Evolutionary conservation across 2,888 invertebrate species (phyloP), one percentile per base, ranked within the genome.

Genomic region (Molorchus minor): DNA sequence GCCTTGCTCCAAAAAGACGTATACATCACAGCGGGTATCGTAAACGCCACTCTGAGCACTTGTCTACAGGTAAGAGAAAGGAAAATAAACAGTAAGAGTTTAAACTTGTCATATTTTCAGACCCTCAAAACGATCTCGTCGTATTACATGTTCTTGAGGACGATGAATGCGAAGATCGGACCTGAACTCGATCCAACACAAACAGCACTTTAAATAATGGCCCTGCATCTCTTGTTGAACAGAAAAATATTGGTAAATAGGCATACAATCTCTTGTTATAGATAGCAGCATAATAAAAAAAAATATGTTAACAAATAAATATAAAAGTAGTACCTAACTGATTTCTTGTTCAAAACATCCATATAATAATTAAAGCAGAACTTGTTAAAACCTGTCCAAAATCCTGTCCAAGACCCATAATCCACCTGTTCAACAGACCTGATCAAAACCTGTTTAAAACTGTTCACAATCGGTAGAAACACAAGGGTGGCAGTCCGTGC

Each of bases 141-240:
- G 4, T 53, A 43, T 35, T 53, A 53, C 16, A 53, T 41, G 43
- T 53, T 53, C 35, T 33, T 53, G n/a, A 19, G 12, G 8, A 53
- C 53, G 12, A 12, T 53, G 8, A 33, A 30, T 2, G 40, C 15
- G 15, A 40, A 19, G n/a, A 10, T 17, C 1, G n/a, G 10, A 10
- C 8, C 25, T 25, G 25, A 25, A 25, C 5, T 25, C 8, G 4
- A 4, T 8, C 25, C 8, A 5, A 5, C 5, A 8, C 8, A 25
- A 5, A 5, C 5, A 8, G 8, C 5, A 25, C 8, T 25, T 25
- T 8, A 5, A 5, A 5, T 5, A 25, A 25, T 25, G 4, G 25
- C 25, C 8, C n/a, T n/a, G n/a, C n/a, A n/a, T n/a, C n/a, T n/a
- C n/a, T n/a, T n/a, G n/a, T n/a, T n/a, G n/a, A n/a, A n/a, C n/a